Conservation (phyloP, 1,140 invertebrate species). For the Apis dorsata region DNA sequence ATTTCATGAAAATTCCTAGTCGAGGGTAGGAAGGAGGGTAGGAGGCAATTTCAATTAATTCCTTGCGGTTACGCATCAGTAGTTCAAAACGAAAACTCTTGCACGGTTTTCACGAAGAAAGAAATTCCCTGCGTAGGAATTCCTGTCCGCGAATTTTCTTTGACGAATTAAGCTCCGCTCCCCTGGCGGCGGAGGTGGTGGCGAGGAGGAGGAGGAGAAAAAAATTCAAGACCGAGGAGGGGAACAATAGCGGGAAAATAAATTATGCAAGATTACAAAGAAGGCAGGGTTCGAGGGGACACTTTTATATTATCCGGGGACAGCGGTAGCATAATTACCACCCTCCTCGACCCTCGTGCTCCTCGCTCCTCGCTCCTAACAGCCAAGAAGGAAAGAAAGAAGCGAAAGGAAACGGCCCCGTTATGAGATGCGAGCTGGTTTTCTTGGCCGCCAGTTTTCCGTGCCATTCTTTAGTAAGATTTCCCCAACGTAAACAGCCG, state of each 20-base stretch:
- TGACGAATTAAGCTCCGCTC: conserved; percentile 51
- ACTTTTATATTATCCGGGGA: conserved; percentile 68
- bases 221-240: conserved; percentile 59
- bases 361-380: not conserved
- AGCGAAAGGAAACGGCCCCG: conserved; percentile 42
- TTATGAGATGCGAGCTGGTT: conserved; percentile 67
- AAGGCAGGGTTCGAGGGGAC: conserved; percentile 55
- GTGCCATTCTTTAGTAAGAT: conserved; percentile 66
- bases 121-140: conserved; percentile 38
- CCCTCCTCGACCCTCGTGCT: conserved; percentile 22
- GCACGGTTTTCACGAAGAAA: not conserved
- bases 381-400: conserved; percentile 7
- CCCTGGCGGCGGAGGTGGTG: not conserved
- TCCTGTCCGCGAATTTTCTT: conserved; percentile 58
- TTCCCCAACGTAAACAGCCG: conserved; percentile 69
- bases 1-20: conserved; percentile 19
- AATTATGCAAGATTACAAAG: conserved; percentile 70
- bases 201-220: not conserved
- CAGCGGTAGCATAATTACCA: conserved; percentile 67
- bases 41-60: not conserved
- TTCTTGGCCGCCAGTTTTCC: conserved; percentile 55
- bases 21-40: not conserved
- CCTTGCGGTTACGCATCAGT: too few species aligned
- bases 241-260: conserved; percentile 66
- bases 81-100: conserved; percentile 4